phyloP scores from a whole-genome alignment of 2,113 vertebrate genomes.

The Phalacrocorax aristotelis region DNA sequence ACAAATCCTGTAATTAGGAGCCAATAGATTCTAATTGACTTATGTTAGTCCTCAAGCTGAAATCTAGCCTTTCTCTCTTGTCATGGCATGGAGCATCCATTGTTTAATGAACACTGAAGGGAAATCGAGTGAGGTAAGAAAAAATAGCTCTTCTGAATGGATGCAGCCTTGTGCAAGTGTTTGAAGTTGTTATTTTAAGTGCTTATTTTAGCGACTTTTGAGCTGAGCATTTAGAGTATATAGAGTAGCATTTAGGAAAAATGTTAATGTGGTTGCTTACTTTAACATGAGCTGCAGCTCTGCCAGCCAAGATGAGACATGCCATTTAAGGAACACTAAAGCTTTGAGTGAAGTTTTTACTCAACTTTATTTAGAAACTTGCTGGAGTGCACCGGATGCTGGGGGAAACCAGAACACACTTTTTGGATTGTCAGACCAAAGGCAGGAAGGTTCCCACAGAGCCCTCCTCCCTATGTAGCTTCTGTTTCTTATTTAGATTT shows the following conservation, averaged over 20 bases:
- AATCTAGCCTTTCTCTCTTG: neutral
- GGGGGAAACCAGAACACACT: slow-evolving; percentile 55
- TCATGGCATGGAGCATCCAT: neutral
- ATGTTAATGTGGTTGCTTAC: neutral
- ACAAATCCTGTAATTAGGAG: slow-evolving; percentile 29
- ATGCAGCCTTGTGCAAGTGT: neutral
- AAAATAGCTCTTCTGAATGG: neutral
- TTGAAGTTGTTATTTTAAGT: slow-evolving; percentile 17
- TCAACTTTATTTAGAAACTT: slow-evolving; percentile 52
- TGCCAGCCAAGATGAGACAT: neutral
- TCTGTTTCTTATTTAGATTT: slow-evolving; percentile 35
- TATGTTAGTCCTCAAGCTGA: neutral
- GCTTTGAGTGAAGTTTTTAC: neutral
- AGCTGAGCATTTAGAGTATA: slow-evolving; percentile 5
- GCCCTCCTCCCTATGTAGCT: slow-evolving; percentile 16
- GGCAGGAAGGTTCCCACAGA: slow-evolving; percentile 52
- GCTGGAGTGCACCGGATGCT: slow-evolving; percentile 37
- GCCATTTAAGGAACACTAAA: slow-evolving; percentile 12
- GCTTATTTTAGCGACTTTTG: slow-evolving; percentile 21
- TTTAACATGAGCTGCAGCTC: slow-evolving; percentile 20
- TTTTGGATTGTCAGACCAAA: slow-evolving; percentile 51
- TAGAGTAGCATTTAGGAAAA: neutral
- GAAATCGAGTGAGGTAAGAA: neutral
- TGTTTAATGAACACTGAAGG: neutral
- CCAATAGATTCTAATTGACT: slow-evolving; percentile 24